These are phyloP conservation scores for Crepidodera aurea DNA, from an alignment of 2,888 invertebrate genomes.

Conservation along the genomic window DNA sequence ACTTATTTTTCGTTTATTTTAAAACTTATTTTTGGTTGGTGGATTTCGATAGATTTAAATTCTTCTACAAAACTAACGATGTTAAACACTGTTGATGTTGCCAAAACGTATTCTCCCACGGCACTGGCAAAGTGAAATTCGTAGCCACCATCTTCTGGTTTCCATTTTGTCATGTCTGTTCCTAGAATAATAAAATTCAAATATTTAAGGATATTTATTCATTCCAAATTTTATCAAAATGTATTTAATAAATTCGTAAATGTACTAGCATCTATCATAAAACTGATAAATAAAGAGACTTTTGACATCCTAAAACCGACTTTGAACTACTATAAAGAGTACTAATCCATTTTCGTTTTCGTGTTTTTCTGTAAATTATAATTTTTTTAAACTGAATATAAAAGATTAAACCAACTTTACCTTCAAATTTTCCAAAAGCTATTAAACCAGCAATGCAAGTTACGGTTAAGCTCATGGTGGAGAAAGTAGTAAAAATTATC, in stretches of 20 bases:
- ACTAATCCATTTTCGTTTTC: no score
- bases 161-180: conserved; percentile 46
- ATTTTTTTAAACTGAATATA: no score
- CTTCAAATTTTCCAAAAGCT: conserved; percentile 22
- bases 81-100: conserved; percentile 32
- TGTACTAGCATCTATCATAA: background rate
- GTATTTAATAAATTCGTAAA: background rate
- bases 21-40: conserved; percentile 40
- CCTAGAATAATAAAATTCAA: conserved; percentile 37
- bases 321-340: no score
- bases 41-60: conserved; percentile 41
- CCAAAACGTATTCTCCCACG: conserved; percentile 42
- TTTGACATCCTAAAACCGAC: no score
- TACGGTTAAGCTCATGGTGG: conserved; percentile 13
- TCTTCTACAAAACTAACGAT: conserved; percentile 40
- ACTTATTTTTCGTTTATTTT: no score
- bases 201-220: background rate
- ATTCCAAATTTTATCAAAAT: background rate
- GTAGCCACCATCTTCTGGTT: conserved; percentile 42
- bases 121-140: conserved; percentile 43
- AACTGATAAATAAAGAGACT: no score
- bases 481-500: conserved; percentile 9
- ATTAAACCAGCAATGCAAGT: conserved; percentile 16
- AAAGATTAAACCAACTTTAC: no score
- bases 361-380: no score